These are phyloP conservation scores for Parotocinclus haroldoi DNA, from an alignment of 2,797 vertebrate species.

Conservation along the genomic window DNA sequence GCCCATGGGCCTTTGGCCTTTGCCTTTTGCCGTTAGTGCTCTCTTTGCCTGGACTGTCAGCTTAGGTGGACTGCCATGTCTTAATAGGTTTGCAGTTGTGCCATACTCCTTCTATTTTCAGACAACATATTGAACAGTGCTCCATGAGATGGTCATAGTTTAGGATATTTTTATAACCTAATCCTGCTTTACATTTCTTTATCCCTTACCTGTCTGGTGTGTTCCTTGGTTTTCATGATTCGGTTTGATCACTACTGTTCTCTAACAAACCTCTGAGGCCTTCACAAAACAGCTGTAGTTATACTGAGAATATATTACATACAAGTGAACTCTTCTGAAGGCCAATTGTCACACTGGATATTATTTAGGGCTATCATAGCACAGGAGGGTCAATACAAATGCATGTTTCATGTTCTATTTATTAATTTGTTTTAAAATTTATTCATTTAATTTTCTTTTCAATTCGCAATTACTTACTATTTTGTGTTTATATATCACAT, in stretches of 20 bases:
- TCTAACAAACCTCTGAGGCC: background rate
- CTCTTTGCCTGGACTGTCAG: background rate
- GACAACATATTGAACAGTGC: background rate
- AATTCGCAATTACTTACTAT: too few species aligned
- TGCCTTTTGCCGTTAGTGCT: background rate
- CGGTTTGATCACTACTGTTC: background rate
- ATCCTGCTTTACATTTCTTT: background rate
- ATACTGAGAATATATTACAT: background rate
- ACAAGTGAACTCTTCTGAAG: background rate
- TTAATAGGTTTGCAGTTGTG: too few species aligned
- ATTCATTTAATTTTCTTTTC: too few species aligned
- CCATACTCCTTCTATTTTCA: too few species aligned
- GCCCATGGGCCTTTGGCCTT: background rate
- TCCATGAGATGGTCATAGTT: background rate
- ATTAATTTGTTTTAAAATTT: too few species aligned
- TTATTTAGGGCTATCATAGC: too few species aligned
- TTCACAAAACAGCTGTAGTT: conserved; percentile 3
- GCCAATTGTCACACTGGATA: too few species aligned
- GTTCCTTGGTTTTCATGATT: too few species aligned
- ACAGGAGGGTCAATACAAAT: too few species aligned
- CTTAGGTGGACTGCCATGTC: background rate
- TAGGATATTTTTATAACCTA: background rate
- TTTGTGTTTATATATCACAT: too few species aligned
- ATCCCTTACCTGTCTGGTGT: background rate
- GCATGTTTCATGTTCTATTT: too few species aligned